Evolutionary conservation across 2,888 invertebrate genomes (phyloP).

Genomic region (Arge pagana): DNA sequence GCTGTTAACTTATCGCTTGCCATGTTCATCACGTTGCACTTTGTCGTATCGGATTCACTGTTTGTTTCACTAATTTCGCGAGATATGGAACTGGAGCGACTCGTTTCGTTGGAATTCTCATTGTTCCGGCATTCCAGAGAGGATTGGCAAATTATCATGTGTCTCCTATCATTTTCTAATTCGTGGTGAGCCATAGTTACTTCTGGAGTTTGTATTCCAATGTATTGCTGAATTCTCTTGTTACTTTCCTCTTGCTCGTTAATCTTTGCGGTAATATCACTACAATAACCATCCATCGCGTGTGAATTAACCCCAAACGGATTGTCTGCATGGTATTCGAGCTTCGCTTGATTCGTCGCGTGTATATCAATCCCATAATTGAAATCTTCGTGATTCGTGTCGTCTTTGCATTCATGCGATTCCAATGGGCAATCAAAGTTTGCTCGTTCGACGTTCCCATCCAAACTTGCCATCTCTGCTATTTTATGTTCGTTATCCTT

Average conservation of each 20-base stretch:
- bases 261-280: not conserved
- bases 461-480: slow-evolving; percentile 4
- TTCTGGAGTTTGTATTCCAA: slow-evolving; percentile 6
- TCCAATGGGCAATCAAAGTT: not conserved
- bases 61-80: slow-evolving; percentile 25
- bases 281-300: not conserved
- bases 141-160: slow-evolving; percentile 3
- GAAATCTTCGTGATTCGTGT: not conserved
- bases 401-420: not conserved
- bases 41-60: slow-evolving; percentile 2
- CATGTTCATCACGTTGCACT: slow-evolving; percentile 25
- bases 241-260: slow-evolving; percentile 2
- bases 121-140: slow-evolving; percentile 23
- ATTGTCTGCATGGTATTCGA: not conserved
- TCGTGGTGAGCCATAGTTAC: no score
- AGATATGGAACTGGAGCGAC: slow-evolving; percentile 36
- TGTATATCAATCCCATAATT: slow-evolving; percentile 1
- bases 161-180: no score
- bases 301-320: not conserved
- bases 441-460: no score
- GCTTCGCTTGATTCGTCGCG: not conserved
- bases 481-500: slow-evolving; percentile 6
- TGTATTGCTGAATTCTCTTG: slow-evolving; percentile 2
- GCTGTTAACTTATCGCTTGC: slow-evolving; percentile 2
- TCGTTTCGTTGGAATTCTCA: slow-evolving; percentile 42